Evolutionary conservation across 1,140 invertebrate genomes (phyloP).

Genomic region (Planococcus citri): DNA sequence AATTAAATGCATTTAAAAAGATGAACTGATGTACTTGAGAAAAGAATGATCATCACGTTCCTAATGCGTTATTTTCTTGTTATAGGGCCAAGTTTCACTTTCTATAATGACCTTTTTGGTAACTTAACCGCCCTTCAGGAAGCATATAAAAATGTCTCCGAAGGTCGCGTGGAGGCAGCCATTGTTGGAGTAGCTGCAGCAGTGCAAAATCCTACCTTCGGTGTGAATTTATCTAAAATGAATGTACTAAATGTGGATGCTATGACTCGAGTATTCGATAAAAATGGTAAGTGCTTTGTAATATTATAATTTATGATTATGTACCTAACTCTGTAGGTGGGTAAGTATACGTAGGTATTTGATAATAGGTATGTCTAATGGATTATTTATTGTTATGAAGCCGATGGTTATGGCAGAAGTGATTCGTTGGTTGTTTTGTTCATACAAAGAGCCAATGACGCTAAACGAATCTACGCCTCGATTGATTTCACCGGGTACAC

Average conservation of each 20-base stretch:
- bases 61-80: too few species aligned
- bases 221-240: conserved; percentile 45
- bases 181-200: conserved; percentile 51
- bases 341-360: too few species aligned
- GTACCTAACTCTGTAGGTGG: too few species aligned
- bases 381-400: too few species aligned
- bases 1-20: too few species aligned
- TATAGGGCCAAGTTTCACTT: conserved; percentile 44
- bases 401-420: conserved; percentile 27
- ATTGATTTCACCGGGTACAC: conserved; percentile 44
- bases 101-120: conserved; percentile 58
- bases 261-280: conserved; percentile 55
- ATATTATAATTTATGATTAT: background rate
- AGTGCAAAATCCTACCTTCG: conserved; percentile 46
- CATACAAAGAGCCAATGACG: conserved; percentile 41
- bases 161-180: conserved; percentile 51
- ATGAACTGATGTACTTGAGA: too few species aligned
- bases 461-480: conserved; percentile 45
- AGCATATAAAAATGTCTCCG: conserved; percentile 48
- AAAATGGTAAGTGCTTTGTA: conserved; percentile 42
- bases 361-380: too few species aligned
- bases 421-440: conserved; percentile 36
- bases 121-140: conserved; percentile 51
- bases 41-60: too few species aligned
- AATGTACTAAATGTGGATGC: conserved; percentile 51